Base-by-base conservation (phyloP, 1,140 invertebrate genomes). In the Rhopalosiphum maidis region DNA sequence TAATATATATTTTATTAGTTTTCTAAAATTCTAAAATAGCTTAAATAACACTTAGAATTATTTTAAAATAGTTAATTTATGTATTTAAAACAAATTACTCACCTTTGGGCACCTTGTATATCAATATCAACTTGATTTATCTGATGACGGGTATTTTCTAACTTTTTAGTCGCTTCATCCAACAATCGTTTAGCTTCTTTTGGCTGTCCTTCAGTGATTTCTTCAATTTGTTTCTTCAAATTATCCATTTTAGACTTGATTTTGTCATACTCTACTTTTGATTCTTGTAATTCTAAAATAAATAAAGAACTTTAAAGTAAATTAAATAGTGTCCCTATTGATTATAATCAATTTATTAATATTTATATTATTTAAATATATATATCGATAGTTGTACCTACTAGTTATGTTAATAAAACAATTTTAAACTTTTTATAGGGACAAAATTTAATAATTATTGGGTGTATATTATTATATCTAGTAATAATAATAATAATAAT, bases 31-130 rank as follows among this genome's bases (percentile, higher is more conserved):
- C 7, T 30, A 30, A 68, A n/a, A n/a, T n/a, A 77, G 18, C 60
- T 77, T n/a, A n/a, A 77, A 77, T 77, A 77, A 6, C n/a, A 77
- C 15, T 77, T 77, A 77, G 4, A 77, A 77, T 35, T 77, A 5
- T n/a, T 30, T 18, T 1, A 77, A 77, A 77, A n/a, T 15, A 77
- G 11, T 6, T 77, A n/a, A 77, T n/a, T 35, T 21, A n/a, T n/a
- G 30, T 48, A 1, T 30, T 48, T n/a, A 23, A 87, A 87, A n/a
- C 54, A 94, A 94, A 35, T 54, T 22, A 54, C 22, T 94, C 94
- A 97, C 97, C 97, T 97, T 94, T 97, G 96, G 1, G 97, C 96
- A 23, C 98, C 97, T 94, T 97, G 98, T n/a, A 98, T 97, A 8
- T 96, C 97, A 7, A 98, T 98, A 92, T 96, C 97, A 6, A 98